Percentiles rank a stretch among this genome's conserved stretches.
phyloP scores from a whole-genome alignment of 2,113 vertebrate genomes.

The Gallinago undulata region DNA sequence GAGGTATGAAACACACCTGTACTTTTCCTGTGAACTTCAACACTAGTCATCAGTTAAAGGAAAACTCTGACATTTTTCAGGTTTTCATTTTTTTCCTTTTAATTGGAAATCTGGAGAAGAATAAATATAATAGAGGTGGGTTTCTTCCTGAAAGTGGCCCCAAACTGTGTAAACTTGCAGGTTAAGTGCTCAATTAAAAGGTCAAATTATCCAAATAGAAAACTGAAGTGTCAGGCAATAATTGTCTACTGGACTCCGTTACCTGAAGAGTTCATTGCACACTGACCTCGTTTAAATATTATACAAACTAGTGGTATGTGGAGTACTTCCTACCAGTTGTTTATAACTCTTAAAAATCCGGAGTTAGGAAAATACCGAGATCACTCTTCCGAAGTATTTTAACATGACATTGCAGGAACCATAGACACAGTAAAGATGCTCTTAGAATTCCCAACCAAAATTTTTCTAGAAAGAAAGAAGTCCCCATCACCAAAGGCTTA shows the following conservation, averaged over 20 bases:
- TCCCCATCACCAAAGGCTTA: not conserved
- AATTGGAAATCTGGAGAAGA: not conserved
- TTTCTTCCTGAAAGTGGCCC: not conserved
- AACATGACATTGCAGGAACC: not conserved
- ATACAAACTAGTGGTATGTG: not conserved
- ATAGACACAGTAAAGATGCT: not conserved
- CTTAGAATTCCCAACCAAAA: not conserved
- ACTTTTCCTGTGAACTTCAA: not conserved
- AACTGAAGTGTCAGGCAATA: constrained; percentile 43
- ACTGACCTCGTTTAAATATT: constrained; percentile 25
- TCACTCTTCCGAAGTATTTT: not conserved
- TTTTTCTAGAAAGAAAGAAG: not conserved
- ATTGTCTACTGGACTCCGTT: constrained; percentile 51
- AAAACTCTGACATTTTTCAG: accelerated
- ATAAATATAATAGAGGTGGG: accelerated
- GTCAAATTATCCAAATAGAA: constrained; percentile 50
- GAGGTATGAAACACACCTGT: not conserved
- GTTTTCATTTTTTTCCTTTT: not conserved
- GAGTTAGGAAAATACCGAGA: not conserved
- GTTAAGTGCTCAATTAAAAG: constrained; percentile 62
- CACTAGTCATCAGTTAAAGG: not conserved
- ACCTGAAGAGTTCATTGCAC: constrained; percentile 37
- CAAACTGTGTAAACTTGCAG: constrained; percentile 8
- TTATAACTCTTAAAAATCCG: not conserved
- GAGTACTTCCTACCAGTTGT: constrained; percentile 26